phyloP scores from a whole-genome alignment of 2,888 invertebrate species.

The Archips crataeganus region DNA sequence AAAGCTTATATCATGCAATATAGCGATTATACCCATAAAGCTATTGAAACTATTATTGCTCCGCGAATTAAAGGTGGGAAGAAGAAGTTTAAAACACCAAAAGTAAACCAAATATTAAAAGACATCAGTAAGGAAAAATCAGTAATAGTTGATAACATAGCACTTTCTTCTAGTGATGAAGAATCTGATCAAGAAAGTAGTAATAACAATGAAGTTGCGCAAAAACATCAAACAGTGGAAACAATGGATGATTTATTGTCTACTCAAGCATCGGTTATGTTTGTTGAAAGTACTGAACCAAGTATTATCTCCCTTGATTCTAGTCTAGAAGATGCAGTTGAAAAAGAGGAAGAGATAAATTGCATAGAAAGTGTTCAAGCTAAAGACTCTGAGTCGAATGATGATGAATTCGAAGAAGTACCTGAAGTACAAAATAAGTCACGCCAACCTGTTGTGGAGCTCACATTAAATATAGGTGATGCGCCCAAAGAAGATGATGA shows the following conservation, averaged over 20 bases:
- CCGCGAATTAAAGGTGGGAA: conserved; percentile 54
- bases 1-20: conserved; percentile 91
- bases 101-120: conserved; percentile 68
- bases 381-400: conserved; percentile 66
- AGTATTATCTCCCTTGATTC: conserved; percentile 66
- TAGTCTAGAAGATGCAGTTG: conserved; percentile 56
- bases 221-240: conserved; percentile 38
- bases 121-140: conserved; percentile 72
- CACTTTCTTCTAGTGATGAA: conserved; percentile 72
- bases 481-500: conserved; percentile 77
- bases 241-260: conserved; percentile 48
- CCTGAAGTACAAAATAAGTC: conserved; percentile 65
- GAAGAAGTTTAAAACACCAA: conserved; percentile 56
- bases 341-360: conserved; percentile 37
- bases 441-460: conserved; percentile 75
- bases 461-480: conserved; percentile 71
- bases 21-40: conserved; percentile 90
- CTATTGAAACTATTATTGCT: conserved; percentile 86
- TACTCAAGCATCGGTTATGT: conserved; percentile 65
- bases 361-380: conserved; percentile 8
- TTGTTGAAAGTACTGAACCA: conserved; percentile 57
- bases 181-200: conserved; percentile 66
- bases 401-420: conserved; percentile 85
- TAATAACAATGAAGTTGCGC: conserved; percentile 48
- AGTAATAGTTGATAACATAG: conserved; percentile 66